phyloP scores from a whole-genome alignment of 1,140 invertebrate species.

The Vollenhovia emeryi region DNA sequence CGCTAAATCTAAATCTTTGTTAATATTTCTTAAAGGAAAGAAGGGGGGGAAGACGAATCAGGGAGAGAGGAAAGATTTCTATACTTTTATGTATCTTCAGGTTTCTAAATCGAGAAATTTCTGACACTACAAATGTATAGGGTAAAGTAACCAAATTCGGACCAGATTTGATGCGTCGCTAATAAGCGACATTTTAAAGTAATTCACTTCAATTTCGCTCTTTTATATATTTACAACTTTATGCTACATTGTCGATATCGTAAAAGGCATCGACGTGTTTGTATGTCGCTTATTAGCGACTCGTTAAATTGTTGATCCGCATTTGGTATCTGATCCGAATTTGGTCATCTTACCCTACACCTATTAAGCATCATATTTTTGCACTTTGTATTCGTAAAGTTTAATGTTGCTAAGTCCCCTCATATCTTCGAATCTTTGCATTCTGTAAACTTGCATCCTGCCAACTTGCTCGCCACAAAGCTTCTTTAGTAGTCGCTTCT shows the following conservation, averaged over 20 bases:
- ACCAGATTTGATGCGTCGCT: too few relatives aligned
- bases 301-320: too few relatives aligned
- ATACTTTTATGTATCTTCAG: not conserved
- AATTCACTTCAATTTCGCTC: too few relatives aligned
- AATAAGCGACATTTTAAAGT: too few relatives aligned
- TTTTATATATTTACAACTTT: too few relatives aligned
- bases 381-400: not conserved
- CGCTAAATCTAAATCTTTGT: not conserved
- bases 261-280: too few relatives aligned
- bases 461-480: not conserved
- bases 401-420: not conserved
- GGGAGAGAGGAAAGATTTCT: not conserved
- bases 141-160: too few relatives aligned
- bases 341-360: too few relatives aligned
- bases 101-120: not conserved
- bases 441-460: not conserved
- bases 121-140: not conserved
- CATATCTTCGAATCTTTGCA: not conserved
- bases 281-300: too few relatives aligned
- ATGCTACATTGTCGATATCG: too few relatives aligned
- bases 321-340: too few relatives aligned
- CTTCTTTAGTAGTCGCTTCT: not conserved
- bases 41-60: not conserved
- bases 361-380: not conserved
- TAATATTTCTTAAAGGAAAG: not conserved